Conservation (phyloP, 2,113 vertebrate genomes). For the Balaenoptera acutorostrata region DNA sequence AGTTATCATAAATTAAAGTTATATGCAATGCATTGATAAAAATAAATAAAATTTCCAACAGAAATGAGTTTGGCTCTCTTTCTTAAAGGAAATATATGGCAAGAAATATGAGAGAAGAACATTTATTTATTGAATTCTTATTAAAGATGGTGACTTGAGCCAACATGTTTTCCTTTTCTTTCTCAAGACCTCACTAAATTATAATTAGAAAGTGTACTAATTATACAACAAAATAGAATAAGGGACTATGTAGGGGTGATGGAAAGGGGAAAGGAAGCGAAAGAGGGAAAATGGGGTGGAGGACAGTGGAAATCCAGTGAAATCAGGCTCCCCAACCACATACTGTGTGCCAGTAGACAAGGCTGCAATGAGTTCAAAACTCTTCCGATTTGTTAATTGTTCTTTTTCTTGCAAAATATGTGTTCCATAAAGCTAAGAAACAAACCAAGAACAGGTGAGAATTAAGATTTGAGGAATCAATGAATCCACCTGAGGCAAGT, state of each 20-base stretch:
- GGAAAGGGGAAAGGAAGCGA: neutral
- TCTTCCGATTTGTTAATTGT: neutral
- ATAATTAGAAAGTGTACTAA: neutral
- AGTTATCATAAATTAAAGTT: neutral
- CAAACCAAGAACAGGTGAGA: neutral
- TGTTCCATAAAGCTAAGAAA: neutral
- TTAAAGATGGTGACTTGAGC: neutral
- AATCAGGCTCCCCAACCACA: fast-evolving
- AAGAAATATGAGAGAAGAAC: neutral
- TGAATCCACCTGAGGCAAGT: neutral
- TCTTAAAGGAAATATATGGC: neutral
- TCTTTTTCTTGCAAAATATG: neutral
- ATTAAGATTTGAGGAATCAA: neutral
- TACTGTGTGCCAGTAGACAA: neutral
- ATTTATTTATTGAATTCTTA: neutral
- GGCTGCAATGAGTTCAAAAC: neutral
- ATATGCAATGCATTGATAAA: neutral
- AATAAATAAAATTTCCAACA: neutral
- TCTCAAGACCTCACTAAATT: neutral
- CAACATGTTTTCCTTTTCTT: neutral
- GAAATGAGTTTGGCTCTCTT: neutral
- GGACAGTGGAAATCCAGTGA: neutral
- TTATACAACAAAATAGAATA: neutral
- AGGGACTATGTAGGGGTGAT: no score
- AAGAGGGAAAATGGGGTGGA: fast-evolving